Conservation (phyloP, 2,113 vertebrate species). For the Cyprinodon variegatus region DNA sequence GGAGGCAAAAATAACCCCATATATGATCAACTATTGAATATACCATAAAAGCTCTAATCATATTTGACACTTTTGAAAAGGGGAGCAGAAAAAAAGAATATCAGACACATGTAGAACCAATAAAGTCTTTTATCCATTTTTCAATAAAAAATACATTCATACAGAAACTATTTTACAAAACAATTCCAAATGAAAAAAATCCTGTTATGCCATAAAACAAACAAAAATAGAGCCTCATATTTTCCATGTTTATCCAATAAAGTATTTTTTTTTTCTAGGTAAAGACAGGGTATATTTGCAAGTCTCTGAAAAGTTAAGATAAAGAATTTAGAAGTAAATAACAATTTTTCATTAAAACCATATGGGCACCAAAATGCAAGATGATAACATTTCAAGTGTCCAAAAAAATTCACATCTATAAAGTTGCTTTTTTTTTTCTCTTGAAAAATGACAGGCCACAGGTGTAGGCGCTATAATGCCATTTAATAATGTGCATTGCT, state of each 20-base stretch:
- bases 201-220: slow-evolving; percentile 95
- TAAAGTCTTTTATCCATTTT: slow-evolving; percentile 93
- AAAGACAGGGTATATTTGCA: slow-evolving; percentile 56
- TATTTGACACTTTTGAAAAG: background rate
- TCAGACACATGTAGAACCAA: slow-evolving; percentile 78
- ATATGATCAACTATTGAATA: slow-evolving; percentile 22
- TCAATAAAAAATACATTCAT: slow-evolving; percentile 99
- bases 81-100: slow-evolving; percentile 37
- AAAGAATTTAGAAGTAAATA: slow-evolving; percentile 23
- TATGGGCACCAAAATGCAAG: slow-evolving; percentile 52
- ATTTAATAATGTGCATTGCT: slow-evolving; percentile 42
- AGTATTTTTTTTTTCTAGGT: slow-evolving; percentile 56
- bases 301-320: slow-evolving; percentile 42
- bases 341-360: slow-evolving; percentile 30
- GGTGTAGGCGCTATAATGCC: slow-evolving; percentile 37
- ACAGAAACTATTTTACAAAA: slow-evolving; percentile 99
- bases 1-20: background rate
- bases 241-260: slow-evolving; percentile 82
- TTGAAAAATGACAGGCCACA: slow-evolving; percentile 64
- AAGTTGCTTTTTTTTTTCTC: slow-evolving; percentile 14
- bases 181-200: slow-evolving; percentile 94
- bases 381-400: slow-evolving; percentile 61
- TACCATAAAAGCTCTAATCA: slow-evolving; percentile 26
- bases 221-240: slow-evolving; percentile 85
- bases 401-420: slow-evolving; percentile 55